phyloP scores from a whole-genome alignment of 2,797 vertebrate genomes.

The Delichon dasypus region DNA sequence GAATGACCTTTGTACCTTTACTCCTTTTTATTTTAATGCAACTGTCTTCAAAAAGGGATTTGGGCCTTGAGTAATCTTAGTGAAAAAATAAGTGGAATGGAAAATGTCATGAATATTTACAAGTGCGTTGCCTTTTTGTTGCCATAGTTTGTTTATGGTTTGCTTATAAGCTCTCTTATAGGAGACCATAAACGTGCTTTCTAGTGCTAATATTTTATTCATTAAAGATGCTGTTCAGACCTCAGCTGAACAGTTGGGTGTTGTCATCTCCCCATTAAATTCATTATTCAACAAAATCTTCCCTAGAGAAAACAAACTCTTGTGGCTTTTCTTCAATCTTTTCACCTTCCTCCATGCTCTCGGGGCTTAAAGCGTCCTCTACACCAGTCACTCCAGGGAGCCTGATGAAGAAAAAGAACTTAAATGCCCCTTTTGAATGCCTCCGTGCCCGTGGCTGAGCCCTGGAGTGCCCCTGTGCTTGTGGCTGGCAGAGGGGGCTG shows the following conservation, averaged over 20 bases:
- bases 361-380: not conserved
- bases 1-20: slow-evolving; percentile 16
- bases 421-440: not conserved
- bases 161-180: slow-evolving; percentile 9
- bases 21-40: slow-evolving; percentile 11
- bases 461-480: not conserved
- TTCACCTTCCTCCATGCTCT: not conserved
- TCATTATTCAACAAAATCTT: slow-evolving; percentile 12
- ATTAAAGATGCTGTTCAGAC: slow-evolving; percentile 23
- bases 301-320: not conserved
- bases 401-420: not conserved
- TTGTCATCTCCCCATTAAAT: slow-evolving; percentile 6
- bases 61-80: slow-evolving; percentile 16
- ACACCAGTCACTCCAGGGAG: not conserved
- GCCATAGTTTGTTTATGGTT: slow-evolving; percentile 33
- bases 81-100: slow-evolving; percentile 28
- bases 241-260: slow-evolving; percentile 5
- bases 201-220: slow-evolving; percentile 24
- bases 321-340: not conserved
- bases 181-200: not conserved
- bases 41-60: slow-evolving; percentile 3
- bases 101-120: slow-evolving; percentile 50
- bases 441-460: not conserved
- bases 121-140: not conserved
- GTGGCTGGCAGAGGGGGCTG: not conserved